These are phyloP conservation scores for Trissonchulus latispiculum DNA, from an alignment of 2,888 invertebrate species.

Conservation along the genomic window DNA sequence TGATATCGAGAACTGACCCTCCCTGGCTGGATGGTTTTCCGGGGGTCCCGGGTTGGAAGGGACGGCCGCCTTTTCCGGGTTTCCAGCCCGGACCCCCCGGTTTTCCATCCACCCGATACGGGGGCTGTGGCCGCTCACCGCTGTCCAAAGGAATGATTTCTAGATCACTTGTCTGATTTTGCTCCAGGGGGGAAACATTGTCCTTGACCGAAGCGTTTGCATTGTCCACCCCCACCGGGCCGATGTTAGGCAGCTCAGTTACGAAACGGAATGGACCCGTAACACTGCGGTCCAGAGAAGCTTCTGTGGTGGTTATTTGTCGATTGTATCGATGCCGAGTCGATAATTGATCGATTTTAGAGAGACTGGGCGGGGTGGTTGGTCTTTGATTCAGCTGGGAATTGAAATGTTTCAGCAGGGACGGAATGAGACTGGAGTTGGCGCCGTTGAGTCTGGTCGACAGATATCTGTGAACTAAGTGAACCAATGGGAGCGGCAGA, in stretches of 20 bases:
- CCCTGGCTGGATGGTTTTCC: too few relatives aligned
- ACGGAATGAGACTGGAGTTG: too few relatives aligned
- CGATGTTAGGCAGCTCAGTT: slow-evolving; percentile 34
- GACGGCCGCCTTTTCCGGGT: neutral
- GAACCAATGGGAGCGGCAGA: neutral
- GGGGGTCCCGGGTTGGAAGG: too few relatives aligned
- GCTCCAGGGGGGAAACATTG: neutral
- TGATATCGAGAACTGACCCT: too few relatives aligned
- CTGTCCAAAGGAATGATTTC: neutral
- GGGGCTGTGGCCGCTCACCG: neutral
- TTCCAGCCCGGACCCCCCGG: neutral
- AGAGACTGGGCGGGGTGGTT: neutral
- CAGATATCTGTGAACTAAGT: neutral
- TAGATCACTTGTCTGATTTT: neutral
- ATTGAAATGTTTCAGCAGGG: neutral
- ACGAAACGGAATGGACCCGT: neutral
- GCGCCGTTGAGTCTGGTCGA: too few relatives aligned
- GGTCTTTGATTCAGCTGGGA: neutral
- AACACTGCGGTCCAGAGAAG: neutral
- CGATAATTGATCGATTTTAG: too few relatives aligned
- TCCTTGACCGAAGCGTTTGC: slow-evolving; percentile 3
- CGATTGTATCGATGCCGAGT: neutral
- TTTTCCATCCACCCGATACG: neutral
- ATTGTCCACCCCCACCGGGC: slow-evolving; percentile 34
- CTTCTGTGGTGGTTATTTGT: neutral